Conservation (phyloP, 2,113 vertebrate genomes). For the Maccullochella peelii region DNA sequence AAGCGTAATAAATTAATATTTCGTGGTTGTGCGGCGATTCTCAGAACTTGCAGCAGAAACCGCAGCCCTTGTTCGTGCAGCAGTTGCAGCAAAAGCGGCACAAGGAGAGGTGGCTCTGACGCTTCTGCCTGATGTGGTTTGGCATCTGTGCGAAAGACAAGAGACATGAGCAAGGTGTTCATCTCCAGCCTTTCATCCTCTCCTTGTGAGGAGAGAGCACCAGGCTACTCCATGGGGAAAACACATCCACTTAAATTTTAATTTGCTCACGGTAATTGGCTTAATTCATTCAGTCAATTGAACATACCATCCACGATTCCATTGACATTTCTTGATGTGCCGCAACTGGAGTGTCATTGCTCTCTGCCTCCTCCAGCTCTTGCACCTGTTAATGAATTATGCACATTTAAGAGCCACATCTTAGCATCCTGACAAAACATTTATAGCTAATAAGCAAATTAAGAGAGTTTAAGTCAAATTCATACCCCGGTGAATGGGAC, state of each 20-base stretch:
- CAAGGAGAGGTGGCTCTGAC: conserved; percentile 82
- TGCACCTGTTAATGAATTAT: conserved; percentile 72
- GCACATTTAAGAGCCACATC: conserved; percentile 57
- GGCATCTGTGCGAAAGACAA: conserved; percentile 66
- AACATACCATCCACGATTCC: conserved; percentile 78
- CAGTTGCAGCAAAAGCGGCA: conserved; percentile 87
- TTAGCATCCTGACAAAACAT: conserved; percentile 61
- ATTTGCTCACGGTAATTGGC: conserved; percentile 74
- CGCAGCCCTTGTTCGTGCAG: conserved; percentile 82
- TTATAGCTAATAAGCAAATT: conserved; percentile 51
- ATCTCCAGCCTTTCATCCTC: conserved; percentile 38
- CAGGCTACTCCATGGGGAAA: conserved; percentile 47
- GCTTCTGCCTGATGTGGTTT: conserved; percentile 74
- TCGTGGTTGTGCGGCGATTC: background rate
- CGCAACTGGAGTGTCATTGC: conserved; percentile 71
- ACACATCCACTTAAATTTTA: conserved; percentile 71
- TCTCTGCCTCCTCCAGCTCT: conserved; percentile 65
- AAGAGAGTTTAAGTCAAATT: conserved; percentile 43
- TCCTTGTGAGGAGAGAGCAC: conserved; percentile 28
- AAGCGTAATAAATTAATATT: conserved; percentile 61
- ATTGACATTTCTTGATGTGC: conserved; percentile 64
- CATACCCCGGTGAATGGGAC: conserved; percentile 79
- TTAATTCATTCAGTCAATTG: conserved; percentile 69
- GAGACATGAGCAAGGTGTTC: conserved; percentile 39
- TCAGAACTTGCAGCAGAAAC: conserved; percentile 86